Conservation (phyloP, 2,888 invertebrate genomes). For the Lasioglossum villosulum region DNA sequence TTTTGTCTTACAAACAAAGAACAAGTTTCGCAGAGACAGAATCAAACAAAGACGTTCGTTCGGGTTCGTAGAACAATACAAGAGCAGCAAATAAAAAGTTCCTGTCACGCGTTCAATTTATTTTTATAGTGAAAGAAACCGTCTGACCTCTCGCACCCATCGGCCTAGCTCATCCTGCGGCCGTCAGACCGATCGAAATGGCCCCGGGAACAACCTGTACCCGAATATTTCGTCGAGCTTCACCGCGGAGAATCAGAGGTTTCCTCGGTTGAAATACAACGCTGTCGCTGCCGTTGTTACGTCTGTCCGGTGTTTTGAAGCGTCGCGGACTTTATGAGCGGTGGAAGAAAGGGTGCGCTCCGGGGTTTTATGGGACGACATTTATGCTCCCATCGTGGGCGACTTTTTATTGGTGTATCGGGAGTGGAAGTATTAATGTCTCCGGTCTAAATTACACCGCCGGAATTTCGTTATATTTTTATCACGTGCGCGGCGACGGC, state of each 20-base stretch:
- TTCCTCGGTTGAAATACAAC: conserved; percentile 36
- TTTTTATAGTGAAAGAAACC: not conserved
- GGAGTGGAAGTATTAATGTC: conserved; percentile 47
- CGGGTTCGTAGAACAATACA: not conserved
- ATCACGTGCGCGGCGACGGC: not conserved
- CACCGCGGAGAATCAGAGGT: conserved; percentile 3
- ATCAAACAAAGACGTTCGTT: not conserved
- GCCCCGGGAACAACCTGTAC: not conserved
- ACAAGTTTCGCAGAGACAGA: not conserved
- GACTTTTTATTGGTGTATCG: conserved; percentile 54
- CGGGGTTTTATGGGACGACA: conserved; percentile 39
- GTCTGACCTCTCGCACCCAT: not conserved
- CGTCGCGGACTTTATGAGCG: conserved; percentile 41
- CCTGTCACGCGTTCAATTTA: conserved; percentile 11
- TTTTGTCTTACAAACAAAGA: not conserved
- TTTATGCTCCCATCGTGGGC: conserved; percentile 49
- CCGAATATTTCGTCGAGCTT: conserved; percentile 18
- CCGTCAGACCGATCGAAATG: conserved; percentile 3
- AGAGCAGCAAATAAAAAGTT: not conserved
- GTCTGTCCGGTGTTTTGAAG: conserved; percentile 30
- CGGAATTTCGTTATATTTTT: conserved; percentile 39
- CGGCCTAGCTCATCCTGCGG: not conserved
- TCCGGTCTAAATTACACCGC: conserved; percentile 28
- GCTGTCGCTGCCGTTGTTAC: conserved; percentile 31
- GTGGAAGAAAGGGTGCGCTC: conserved; percentile 24